These are phyloP conservation scores for Ceratina japonica DNA, from an alignment of 1,140 invertebrate genomes.

Conservation along the genomic window DNA sequence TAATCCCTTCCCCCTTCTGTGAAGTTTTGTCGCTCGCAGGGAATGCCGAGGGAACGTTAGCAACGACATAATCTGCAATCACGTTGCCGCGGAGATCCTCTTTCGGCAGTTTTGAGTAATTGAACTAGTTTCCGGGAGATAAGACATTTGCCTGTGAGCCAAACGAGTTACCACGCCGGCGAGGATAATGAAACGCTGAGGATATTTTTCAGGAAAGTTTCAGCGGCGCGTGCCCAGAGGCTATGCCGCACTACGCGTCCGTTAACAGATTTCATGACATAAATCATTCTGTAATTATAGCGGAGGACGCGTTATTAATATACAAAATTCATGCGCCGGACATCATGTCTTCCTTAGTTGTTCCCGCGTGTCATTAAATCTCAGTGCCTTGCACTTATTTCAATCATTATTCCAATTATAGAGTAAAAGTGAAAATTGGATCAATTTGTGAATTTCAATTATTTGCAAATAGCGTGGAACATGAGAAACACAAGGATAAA, in stretches of 20 bases:
- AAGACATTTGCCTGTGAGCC: constrained; percentile 57
- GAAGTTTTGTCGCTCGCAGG: constrained; percentile 37
- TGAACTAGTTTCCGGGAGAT: constrained; percentile 69
- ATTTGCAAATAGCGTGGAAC: too few relatives aligned
- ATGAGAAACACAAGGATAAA: too few relatives aligned
- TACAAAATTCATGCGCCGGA: not conserved
- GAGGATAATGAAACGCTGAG: constrained; percentile 68
- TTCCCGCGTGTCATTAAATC: too few relatives aligned
- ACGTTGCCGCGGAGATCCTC: constrained; percentile 32
- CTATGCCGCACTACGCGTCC: not conserved
- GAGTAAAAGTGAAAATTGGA: too few relatives aligned
- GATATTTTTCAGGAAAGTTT: constrained; percentile 61
- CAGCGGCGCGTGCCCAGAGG: not conserved
- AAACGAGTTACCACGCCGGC: constrained; percentile 29
- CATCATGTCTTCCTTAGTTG: too few relatives aligned
- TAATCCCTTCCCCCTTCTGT: constrained; percentile 21
- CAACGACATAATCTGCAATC: constrained; percentile 38
- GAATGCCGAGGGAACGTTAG: constrained; percentile 32
- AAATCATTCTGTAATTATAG: not conserved
- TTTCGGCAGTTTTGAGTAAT: constrained; percentile 67
- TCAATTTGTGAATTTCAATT: too few relatives aligned
- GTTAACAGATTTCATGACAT: not conserved
- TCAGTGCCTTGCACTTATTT: too few relatives aligned
- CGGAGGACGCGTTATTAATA: not conserved
- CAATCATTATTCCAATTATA: too few relatives aligned